Conservation (phyloP, 2,888 invertebrate genomes). For the Torymus tubicola region DNA sequence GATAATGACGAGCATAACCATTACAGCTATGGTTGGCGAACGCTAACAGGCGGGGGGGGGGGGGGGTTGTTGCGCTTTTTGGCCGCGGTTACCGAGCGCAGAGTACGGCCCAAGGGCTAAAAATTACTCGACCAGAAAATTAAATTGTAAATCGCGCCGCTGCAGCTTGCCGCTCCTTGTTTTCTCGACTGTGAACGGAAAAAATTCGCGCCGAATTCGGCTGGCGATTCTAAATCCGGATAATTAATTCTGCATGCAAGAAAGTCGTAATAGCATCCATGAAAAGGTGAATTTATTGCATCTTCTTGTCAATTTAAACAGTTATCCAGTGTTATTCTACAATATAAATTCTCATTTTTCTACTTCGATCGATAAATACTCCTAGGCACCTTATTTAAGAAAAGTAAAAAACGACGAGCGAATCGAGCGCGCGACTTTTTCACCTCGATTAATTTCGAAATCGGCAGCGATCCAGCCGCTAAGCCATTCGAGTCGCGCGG, state of each 20-base stretch:
- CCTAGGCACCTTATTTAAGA: no score
- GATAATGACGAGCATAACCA: slow-evolving; percentile 72
- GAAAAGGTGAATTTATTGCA: no score
- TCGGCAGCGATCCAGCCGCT: slow-evolving; percentile 57
- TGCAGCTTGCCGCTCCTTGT: not conserved
- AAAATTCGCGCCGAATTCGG: not conserved
- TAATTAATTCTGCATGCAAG: not conserved
- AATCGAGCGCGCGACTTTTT: slow-evolving; percentile 43
- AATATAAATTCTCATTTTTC: no score
- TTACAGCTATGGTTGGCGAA: slow-evolving; percentile 69
- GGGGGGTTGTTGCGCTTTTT: slow-evolving; percentile 62
- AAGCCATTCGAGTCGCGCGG: slow-evolving; percentile 31
- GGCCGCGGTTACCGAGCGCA: slow-evolving; percentile 58
- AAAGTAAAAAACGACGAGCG: slow-evolving; percentile 5
- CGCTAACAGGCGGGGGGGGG: no score
- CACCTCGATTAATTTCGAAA: slow-evolving; percentile 66
- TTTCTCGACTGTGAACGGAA: not conserved
- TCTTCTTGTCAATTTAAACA: no score
- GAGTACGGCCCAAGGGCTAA: slow-evolving; percentile 62
- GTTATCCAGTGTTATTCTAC: no score
- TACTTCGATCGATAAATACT: no score
- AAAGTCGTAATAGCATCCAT: no score
- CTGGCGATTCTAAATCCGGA: not conserved
- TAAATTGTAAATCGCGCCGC: slow-evolving; percentile 68
- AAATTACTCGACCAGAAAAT: slow-evolving; percentile 71